A percentile compares a stretch with the other conserved stretches of the same genome.
phyloP scores from a whole-genome alignment of 2,113 vertebrate species.

The Cebidichthys violaceus region DNA sequence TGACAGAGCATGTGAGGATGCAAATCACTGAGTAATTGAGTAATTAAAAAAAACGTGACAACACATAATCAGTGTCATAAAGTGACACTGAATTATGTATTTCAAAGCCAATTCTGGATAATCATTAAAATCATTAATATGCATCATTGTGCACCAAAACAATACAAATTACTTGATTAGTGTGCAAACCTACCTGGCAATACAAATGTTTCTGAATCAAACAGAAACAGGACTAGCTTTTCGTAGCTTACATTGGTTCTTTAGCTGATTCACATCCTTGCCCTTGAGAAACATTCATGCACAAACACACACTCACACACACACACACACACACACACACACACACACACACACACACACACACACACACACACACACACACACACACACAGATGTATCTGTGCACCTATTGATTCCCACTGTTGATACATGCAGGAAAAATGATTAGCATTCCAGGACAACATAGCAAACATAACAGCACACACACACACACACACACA shows the following conservation, averaged over 20 bases:
- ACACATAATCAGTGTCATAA: neutral
- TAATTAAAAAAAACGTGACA: conserved; percentile 9
- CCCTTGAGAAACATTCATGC: conserved; percentile 18
- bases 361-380: neutral
- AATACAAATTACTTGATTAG: neutral
- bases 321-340: no score
- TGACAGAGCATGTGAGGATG: neutral
- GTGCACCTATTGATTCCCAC: conserved; percentile 35
- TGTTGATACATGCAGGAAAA: conserved; percentile 40
- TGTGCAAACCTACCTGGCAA: neutral
- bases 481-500: neutral
- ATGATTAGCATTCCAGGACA: conserved; percentile 33
- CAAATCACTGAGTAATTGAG: neutral
- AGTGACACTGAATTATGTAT: neutral
- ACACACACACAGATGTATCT: neutral
- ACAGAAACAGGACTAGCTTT: neutral
- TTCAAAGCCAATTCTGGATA: neutral
- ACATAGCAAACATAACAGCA: conserved; percentile 12
- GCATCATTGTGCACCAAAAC: neutral
- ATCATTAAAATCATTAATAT: no score
- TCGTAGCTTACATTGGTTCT: neutral
- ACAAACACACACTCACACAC: conserved; percentile 15
- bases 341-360: no score
- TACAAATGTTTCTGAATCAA: neutral
- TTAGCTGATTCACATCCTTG: conserved; percentile 1